Percentiles rank a stretch among this genome's conserved stretches.
phyloP scores from a whole-genome alignment of 2,113 vertebrate species.

The Thunnus maccoyii region DNA sequence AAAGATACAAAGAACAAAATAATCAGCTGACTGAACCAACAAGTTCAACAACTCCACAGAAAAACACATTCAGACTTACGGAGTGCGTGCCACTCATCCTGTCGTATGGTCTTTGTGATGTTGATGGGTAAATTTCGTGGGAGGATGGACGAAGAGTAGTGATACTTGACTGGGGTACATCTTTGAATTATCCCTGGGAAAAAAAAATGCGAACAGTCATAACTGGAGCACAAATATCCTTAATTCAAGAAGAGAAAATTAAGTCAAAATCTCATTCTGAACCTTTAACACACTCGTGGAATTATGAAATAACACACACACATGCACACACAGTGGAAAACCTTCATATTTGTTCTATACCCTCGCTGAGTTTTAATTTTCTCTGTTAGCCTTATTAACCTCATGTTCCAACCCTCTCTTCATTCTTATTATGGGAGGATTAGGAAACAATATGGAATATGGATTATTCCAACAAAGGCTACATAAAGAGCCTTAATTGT shows the following conservation, averaged over 20 bases:
- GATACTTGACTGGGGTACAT: constrained; percentile 91
- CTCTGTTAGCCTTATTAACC: constrained; percentile 49
- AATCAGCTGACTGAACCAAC: neutral
- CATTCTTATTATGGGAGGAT: constrained; percentile 55
- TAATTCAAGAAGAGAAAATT: constrained; percentile 23
- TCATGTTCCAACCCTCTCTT: constrained; percentile 37
- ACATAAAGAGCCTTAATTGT: constrained; percentile 20
- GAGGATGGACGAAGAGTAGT: constrained; percentile 93
- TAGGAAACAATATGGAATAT: constrained; percentile 58
- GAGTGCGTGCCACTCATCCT: constrained; percentile 94
- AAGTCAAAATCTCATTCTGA: constrained; percentile 29
- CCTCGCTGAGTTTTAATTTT: constrained; percentile 46
- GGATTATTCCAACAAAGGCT: constrained; percentile 20
- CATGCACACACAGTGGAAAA: constrained; percentile 10
- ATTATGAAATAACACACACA: constrained; percentile 32
- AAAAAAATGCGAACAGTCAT: constrained; percentile 16
- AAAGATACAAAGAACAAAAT: neutral
- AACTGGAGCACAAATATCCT: constrained; percentile 12
- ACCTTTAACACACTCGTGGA: constrained; percentile 13
- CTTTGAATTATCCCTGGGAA: constrained; percentile 83
- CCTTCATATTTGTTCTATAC: constrained; percentile 46
- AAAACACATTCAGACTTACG: constrained; percentile 85
- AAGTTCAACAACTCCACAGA: neutral
- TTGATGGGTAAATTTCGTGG: constrained; percentile 91
- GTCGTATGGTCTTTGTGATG: constrained; percentile 93